A percentile compares a stretch with the other conserved stretches of the same genome.
Evolutionary conservation across 1,140 invertebrate species (phyloP).

Genomic region (Bombus picipes): DNA sequence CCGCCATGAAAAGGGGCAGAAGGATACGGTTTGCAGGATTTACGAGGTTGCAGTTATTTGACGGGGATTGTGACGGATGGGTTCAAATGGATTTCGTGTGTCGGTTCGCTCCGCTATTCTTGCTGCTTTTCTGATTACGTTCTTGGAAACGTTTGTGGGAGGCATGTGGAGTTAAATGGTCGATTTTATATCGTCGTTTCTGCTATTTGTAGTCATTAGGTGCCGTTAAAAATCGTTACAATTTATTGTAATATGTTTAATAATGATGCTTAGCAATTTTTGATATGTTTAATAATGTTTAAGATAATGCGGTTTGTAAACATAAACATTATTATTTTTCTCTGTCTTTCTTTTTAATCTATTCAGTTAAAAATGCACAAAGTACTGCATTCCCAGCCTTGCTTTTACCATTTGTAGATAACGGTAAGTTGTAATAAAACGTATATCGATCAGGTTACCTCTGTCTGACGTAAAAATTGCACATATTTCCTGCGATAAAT

Average conservation of each 20-base stretch:
- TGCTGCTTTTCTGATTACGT: not conserved
- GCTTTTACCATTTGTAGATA: too few species aligned
- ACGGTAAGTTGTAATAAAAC: too few species aligned
- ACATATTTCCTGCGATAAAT: too few species aligned
- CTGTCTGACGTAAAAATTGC: too few species aligned
- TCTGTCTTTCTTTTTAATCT: not conserved
- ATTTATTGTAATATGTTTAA: too few species aligned
- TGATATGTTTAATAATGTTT: too few species aligned
- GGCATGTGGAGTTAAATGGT: too few species aligned
- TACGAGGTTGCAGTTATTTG: not conserved
- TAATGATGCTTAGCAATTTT: too few species aligned
- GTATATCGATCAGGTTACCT: too few species aligned
- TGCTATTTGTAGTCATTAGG: not conserved
- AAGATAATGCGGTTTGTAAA: too few species aligned
- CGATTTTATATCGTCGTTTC: not conserved
- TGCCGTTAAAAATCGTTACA: not conserved
- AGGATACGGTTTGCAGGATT: not conserved
- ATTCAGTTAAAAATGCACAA: not conserved
- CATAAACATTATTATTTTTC: too few species aligned
- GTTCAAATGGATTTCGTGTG: not conserved
- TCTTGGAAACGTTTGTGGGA: not conserved
- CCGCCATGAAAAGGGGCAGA: fast-evolving
- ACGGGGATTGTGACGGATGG: not conserved
- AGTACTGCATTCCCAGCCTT: not conserved
- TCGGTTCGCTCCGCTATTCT: not conserved